These are phyloP conservation scores for Patiria pectinifera DNA, from an alignment of 53 echinoderm and acorn worm species.

Conservation along the genomic window DNA sequence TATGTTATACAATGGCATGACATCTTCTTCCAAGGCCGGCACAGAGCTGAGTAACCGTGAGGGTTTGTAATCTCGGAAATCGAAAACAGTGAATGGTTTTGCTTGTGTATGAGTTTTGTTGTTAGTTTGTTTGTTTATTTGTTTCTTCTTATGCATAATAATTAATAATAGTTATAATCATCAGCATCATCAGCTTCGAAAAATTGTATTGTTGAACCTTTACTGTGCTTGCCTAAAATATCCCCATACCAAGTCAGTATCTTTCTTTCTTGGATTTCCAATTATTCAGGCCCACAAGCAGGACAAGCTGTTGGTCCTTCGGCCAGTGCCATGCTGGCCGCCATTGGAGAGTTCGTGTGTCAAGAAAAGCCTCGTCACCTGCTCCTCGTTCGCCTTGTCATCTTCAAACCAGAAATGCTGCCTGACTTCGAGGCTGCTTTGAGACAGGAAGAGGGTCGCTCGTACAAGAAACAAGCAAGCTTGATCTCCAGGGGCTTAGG, in stretches of 20 bases:
- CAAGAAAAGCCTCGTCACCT: constrained; percentile 37
- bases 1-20: no score
- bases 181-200: no score
- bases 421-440: constrained; percentile 45
- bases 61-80: no score
- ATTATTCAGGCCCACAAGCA: not conserved
- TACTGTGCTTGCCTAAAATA: not conserved
- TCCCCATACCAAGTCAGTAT: not conserved
- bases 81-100: no score
- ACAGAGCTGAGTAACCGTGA: no score
- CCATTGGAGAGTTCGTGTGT: constrained; percentile 58
- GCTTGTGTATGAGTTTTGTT: no score
- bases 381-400: constrained; percentile 31
- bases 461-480: constrained; percentile 13
- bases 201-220: no score
- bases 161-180: no score
- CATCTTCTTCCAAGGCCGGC: no score
- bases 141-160: no score
- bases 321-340: constrained; percentile 43
- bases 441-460: constrained; percentile 36
- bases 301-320: constrained; percentile 23
- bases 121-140: no score
- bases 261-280: no score
- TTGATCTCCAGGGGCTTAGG: not conserved
- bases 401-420: constrained; percentile 57